Percentiles rank a stretch among this genome's conserved stretches.
phyloP scores from a whole-genome alignment of 2,797 vertebrate species.

The Hippopotamyrus pictus region DNA sequence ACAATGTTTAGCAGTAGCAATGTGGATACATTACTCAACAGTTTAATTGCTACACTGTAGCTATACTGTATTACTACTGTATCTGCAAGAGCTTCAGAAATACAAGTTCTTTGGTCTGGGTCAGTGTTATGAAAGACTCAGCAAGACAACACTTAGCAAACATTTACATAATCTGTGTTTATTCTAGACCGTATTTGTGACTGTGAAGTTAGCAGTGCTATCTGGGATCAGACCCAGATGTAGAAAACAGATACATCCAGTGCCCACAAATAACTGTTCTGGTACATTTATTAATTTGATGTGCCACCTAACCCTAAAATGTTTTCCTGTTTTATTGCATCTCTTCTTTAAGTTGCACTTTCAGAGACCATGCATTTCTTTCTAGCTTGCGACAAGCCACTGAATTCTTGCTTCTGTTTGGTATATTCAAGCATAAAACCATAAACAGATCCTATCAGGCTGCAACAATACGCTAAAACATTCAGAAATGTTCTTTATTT shows the following conservation, averaged over 20 bases:
- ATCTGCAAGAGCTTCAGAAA: background rate
- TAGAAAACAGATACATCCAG: background rate
- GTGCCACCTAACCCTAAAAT: background rate
- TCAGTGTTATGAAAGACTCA: background rate
- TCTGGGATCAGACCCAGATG: slow-evolving; percentile 6
- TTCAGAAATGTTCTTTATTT: background rate
- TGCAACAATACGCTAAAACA: background rate
- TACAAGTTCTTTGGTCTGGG: background rate
- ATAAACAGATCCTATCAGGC: background rate
- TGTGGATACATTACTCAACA: background rate
- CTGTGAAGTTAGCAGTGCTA: slow-evolving; percentile 1
- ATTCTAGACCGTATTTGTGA: slow-evolving; percentile 5
- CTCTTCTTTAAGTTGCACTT: background rate
- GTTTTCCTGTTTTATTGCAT: background rate
- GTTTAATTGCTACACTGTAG: background rate
- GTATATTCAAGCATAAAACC: background rate
- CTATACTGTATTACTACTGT: background rate
- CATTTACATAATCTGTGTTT: slow-evolving; percentile 5
- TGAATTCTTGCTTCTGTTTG: background rate
- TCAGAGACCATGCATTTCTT: background rate
- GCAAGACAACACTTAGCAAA: slow-evolving; percentile 8
- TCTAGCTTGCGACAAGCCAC: background rate
- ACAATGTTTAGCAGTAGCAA: background rate
- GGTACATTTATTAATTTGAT: background rate
- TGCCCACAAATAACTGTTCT: background rate